These are phyloP conservation scores for Stenchaetothrips biformis DNA, from an alignment of 2,888 invertebrate species.

Conservation along the genomic window DNA sequence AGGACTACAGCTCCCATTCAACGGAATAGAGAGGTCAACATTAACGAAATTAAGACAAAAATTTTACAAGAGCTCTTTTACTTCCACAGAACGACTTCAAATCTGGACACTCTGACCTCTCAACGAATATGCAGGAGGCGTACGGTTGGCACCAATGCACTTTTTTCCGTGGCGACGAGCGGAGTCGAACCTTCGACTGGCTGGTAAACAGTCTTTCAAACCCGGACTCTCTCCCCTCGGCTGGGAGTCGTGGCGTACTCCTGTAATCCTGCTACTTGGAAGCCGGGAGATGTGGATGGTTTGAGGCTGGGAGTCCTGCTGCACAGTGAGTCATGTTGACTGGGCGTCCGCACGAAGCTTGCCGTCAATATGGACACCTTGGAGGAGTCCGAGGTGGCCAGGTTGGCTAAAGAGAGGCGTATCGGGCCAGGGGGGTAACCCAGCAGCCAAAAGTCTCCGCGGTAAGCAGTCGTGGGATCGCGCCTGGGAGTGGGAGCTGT, in stretches of 20 bases:
- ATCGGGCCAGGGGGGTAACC: conserved; percentile 98
- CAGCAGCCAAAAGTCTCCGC: conserved; percentile 99
- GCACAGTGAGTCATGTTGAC: conserved; percentile 70
- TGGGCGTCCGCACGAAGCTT: conserved; percentile 93
- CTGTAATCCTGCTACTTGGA: conserved; percentile 98
- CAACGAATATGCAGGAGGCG: too few species aligned
- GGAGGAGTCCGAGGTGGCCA: conserved; percentile 78
- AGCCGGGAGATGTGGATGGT: conserved; percentile 85
- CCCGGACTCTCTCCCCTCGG: conserved; percentile 26
- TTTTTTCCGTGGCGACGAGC: background rate
- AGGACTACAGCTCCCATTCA: too few species aligned
- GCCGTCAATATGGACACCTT: conserved; percentile 91
- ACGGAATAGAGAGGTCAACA: too few species aligned
- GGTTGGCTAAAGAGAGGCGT: conserved; percentile 96
- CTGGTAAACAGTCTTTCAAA: background rate
- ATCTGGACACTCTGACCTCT: background rate
- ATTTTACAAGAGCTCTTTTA: background rate
- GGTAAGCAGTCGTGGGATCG: conserved; percentile 98
- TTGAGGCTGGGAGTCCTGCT: conserved; percentile 81
- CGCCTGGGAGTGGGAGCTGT: conserved; percentile 91
- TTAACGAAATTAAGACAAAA: background rate
- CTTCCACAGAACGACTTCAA: background rate
- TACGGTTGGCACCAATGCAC: background rate
- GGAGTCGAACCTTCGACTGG: background rate
- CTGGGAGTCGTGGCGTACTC: conserved; percentile 94